These are phyloP conservation scores for Rhinichthys osculus DNA, from an alignment of 2,797 vertebrate genomes.

Conservation along the genomic window DNA sequence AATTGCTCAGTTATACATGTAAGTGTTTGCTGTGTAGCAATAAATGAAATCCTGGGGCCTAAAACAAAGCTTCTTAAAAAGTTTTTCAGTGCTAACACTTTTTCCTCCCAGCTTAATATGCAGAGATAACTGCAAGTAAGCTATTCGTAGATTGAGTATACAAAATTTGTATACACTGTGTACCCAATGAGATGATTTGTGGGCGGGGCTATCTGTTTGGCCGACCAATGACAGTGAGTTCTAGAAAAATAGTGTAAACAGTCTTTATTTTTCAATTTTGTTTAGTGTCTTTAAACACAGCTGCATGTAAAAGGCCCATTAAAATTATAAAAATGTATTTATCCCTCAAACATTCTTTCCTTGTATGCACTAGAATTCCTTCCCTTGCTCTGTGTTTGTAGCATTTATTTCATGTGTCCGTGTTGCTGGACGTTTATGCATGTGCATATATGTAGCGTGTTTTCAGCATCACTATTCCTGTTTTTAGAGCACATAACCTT, in stretches of 20 bases:
- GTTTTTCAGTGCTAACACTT: background rate
- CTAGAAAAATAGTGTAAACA: background rate
- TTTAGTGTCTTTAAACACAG: constrained; percentile 31
- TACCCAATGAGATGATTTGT: background rate
- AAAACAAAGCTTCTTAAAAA: constrained; percentile 69
- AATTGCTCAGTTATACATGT: constrained; percentile 63
- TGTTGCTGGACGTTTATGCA: background rate
- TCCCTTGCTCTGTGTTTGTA: background rate
- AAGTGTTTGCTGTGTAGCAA: constrained; percentile 68
- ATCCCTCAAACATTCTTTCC: background rate
- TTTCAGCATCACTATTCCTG: constrained; percentile 5
- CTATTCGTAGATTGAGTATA: background rate
- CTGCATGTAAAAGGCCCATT: constrained; percentile 50
- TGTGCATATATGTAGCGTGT: constrained; percentile 13
- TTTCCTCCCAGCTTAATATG: background rate
- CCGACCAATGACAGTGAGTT: background rate
- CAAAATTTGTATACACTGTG: background rate
- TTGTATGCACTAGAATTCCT: background rate
- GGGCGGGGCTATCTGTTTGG: background rate
- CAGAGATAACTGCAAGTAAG: background rate
- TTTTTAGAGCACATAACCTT: constrained; percentile 30
- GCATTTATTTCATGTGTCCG: background rate
- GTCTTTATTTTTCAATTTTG: background rate
- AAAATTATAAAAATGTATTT: background rate
- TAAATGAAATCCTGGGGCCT: constrained; percentile 70